Base-by-base conservation (phyloP, 2,888 invertebrate genomes). In the Alentia gelatinosa region DNA sequence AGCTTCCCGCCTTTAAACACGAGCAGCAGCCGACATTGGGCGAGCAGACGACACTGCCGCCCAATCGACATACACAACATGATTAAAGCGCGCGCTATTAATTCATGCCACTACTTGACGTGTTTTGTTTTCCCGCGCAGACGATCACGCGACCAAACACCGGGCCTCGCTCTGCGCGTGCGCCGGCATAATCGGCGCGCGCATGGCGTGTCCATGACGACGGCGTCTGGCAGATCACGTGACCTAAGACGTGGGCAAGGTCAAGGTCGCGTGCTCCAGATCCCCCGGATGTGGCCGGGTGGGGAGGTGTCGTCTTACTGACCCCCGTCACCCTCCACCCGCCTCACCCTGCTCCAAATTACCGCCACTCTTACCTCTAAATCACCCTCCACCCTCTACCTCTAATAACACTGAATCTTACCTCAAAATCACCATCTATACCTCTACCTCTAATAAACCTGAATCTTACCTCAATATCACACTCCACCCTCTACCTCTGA, bases 71-170 rank as follows among this genome's bases (percentile, higher is more conserved):
- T 79, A 79, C 79, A 39, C 79, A 26, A 23, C 79, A 79, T 79
- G 79, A 79, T 79, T 79, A 79, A 79, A 79, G 79, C 79, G 79
- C 79, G 79, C 79, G 23, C 3, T 35, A 79, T 79, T 79, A 79
- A 79, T 79, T 79, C 79, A 35, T 39, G 79, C 12, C 79, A 79
- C 12, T 3, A 79, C 79, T 79, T 79, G 23, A 79, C 4, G 12
- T 79, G 79, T 79, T 79, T 79, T 79, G 79, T 79, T 79, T 79
- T 68, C 5, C 79, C 79, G 37, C 12, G 37, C 37, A 35, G 79
- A 35, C 79, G 79, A 79, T 79, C 79, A 79, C 39, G 79, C 37
- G 79, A 79, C 79, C 79, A 79, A 79, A 79, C 79, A 79, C 79
- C 19, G 37, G 39, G 79, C 15, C 79, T 39, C 39, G 79, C 39